Evolutionary conservation across 2,797 vertebrate species (phyloP).

Genomic region (Vipera latastei): DNA sequence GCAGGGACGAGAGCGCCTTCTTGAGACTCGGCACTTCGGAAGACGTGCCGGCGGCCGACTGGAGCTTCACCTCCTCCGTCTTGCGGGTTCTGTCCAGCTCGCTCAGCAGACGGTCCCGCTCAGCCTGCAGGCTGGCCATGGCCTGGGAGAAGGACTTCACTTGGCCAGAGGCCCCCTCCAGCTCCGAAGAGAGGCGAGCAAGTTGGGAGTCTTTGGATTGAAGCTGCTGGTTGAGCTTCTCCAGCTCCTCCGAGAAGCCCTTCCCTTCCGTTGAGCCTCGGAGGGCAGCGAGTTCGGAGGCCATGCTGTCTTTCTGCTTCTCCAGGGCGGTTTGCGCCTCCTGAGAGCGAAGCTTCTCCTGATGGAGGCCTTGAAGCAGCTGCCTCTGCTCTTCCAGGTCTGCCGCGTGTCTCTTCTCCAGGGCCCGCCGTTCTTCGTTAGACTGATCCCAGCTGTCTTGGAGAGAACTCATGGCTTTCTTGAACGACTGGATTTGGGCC

Average conservation of each 20-base stretch:
- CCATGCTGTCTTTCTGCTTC: slow-evolving; percentile 42
- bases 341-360: slow-evolving; percentile 58
- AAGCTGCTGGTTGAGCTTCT: slow-evolving; percentile 64
- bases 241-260: slow-evolving; percentile 50
- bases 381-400: slow-evolving; percentile 56
- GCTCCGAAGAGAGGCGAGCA: slow-evolving; percentile 60
- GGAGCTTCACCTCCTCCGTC: slow-evolving; percentile 59
- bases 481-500: slow-evolving; percentile 86
- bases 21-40: slow-evolving; percentile 87
- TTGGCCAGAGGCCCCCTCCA: slow-evolving; percentile 73
- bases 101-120: slow-evolving; percentile 70
- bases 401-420: slow-evolving; percentile 60
- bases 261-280: slow-evolving; percentile 44
- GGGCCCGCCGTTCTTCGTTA: slow-evolving; percentile 66
- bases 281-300: slow-evolving; percentile 52
- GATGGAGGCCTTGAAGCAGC: slow-evolving; percentile 47
- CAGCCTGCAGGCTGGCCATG: slow-evolving; percentile 77
- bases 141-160: slow-evolving; percentile 71
- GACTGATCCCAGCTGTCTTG: slow-evolving; percentile 86
- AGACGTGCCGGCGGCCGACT: slow-evolving; percentile 49
- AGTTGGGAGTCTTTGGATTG: slow-evolving; percentile 68
- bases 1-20: slow-evolving; percentile 88
- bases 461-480: slow-evolving; percentile 88
- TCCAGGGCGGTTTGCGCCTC: slow-evolving; percentile 43
- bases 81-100: slow-evolving; percentile 54